phyloP scores from a whole-genome alignment of 2,113 vertebrate genomes.

The Podarcis muralis region DNA sequence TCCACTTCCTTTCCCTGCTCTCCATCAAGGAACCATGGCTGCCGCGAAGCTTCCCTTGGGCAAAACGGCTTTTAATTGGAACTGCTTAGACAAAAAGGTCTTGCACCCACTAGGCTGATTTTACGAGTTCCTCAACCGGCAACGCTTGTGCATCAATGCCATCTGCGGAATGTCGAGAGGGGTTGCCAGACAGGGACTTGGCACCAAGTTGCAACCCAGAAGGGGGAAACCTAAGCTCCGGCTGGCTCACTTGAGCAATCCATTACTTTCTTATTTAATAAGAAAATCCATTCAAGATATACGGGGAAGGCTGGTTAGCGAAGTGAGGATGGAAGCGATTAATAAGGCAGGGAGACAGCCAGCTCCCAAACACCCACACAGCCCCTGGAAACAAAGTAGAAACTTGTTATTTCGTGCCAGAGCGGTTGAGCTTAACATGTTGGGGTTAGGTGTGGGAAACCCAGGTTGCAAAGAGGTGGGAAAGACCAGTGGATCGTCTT shows the following conservation, averaged over 20 bases:
- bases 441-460: constrained; percentile 2
- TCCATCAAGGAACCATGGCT: background rate
- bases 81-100: constrained; percentile 29
- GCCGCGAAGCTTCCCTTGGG: constrained; percentile 19
- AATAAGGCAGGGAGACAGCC: constrained; percentile 51
- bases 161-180: constrained; percentile 47
- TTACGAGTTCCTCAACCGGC: background rate
- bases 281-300: constrained; percentile 11
- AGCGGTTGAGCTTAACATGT: background rate
- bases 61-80: constrained; percentile 16
- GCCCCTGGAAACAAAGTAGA: constrained; percentile 51
- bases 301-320: constrained; percentile 40
- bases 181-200: constrained; percentile 50
- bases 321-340: constrained; percentile 56
- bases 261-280: constrained; percentile 60
- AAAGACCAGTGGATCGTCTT: background rate
- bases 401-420: constrained; percentile 32
- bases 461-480: background rate
- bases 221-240: constrained; percentile 46
- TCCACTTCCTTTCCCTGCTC: background rate
- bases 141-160: constrained; percentile 29
- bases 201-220: constrained; percentile 42
- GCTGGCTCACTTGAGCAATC: constrained; percentile 39
- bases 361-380: constrained; percentile 46
- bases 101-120: background rate